Base-by-base conservation (phyloP, 2,113 vertebrate genomes). In the Rhynchomys soricoides region DNA sequence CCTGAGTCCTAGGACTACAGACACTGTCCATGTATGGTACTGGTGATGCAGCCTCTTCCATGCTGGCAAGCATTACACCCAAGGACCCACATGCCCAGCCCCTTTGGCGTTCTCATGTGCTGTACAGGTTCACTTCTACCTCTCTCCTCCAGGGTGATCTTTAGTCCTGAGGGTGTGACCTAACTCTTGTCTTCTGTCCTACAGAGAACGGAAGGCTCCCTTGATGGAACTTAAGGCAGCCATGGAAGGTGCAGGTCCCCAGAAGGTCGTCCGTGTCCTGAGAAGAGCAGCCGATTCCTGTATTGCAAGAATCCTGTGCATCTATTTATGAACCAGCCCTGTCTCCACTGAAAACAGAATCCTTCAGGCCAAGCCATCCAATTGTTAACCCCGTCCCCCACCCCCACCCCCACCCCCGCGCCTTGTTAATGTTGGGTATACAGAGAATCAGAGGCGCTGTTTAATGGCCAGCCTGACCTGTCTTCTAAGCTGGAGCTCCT, bases 131-230 rank as follows among this genome's bases (percentile, higher is more conserved):
- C 7, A 1, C 19, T 55, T 52, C 34, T 1, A 0, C 15, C 2
- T 43, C 86, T 37, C 15, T 50, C 83, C 31, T 22, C 71, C 17
- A 7, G n/a, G 70, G 40, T 37, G 2, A 13, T 59, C 75, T 75
- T 71, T 26, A 24, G 3, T 52, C 45, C 83, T 26, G 29, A 83
- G 52, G 1, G 62, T 78, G 48, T 94, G 16, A 93, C 70, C 48
- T 70, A 82, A 24, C 64, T 66, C 95, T 82, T 94, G 68, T 89
- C 73, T 93, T 55, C 97, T 74, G 87, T 98, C 92, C 78, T 90
- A 62, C 98, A 99, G 98, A 98, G 97, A 98, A 98, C 98, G 96
- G 98, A 98, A 95, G 97, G 82, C 90, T 98, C 97, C 97, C 98
- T 97, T 96, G 98, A 98, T 89, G 98, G 98, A 89, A 98, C 98